phyloP scores from a whole-genome alignment of 2,797 vertebrate species.

The Caiman crocodilus region DNA sequence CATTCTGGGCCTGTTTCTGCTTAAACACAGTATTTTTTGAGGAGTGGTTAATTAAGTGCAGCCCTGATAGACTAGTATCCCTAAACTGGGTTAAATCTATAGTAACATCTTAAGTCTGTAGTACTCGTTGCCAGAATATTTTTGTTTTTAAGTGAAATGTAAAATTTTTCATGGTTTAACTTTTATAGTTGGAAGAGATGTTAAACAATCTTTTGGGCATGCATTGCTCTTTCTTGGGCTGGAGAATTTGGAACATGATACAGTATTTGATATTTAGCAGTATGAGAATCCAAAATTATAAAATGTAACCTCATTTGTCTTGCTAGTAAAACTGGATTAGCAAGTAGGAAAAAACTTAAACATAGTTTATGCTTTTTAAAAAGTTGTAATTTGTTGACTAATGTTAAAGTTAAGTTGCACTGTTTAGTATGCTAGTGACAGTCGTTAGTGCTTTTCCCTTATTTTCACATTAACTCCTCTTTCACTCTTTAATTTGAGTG shows the following conservation, averaged over 20 bases:
- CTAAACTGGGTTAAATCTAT: too few species aligned
- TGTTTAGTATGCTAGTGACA: too few species aligned
- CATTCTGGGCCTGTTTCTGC: background rate
- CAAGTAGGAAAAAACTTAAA: background rate
- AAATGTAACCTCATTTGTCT: background rate
- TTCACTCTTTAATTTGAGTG: background rate
- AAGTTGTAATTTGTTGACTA: background rate
- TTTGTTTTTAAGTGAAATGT: background rate
- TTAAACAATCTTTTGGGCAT: too few species aligned
- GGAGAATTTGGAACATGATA: background rate
- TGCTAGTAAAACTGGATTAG: background rate
- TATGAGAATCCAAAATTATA: background rate
- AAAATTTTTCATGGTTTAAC: background rate
- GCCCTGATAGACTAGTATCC: background rate
- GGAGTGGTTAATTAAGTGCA: background rate
- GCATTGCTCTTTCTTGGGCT: too few species aligned
- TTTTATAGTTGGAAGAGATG: too few species aligned
- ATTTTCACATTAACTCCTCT: background rate
- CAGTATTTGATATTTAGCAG: background rate
- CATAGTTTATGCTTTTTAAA: background rate
- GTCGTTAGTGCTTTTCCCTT: background rate
- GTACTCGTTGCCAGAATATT: background rate
- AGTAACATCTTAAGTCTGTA: background rate
- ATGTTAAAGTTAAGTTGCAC: background rate
- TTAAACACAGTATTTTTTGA: background rate